Base-by-base conservation (phyloP, 2,113 vertebrate species). In the Gallinago jamesoni region DNA sequence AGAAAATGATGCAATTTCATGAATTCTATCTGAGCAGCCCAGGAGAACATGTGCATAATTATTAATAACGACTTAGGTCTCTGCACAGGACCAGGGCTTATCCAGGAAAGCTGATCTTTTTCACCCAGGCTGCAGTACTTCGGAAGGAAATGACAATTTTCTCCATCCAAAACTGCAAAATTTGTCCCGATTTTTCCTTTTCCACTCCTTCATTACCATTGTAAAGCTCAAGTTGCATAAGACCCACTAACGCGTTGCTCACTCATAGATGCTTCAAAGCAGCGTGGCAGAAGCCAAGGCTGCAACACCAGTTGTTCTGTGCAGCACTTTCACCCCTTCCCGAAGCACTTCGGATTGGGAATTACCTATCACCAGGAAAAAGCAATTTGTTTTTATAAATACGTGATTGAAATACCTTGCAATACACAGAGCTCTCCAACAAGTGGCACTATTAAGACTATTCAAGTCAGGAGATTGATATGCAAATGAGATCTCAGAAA, bases 1-100 rank as follows among this genome's bases (percentile, higher is more conserved):
- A 95, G 90, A 95, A 95, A 97, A 96, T 96, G 67, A 92, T 95
- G 89, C 95, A 85, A 90, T 93, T 77, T 53, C 68, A 63, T 76
- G 81, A 94, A 79, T 95, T 93, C 91, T 97, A 96, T 93, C 94
- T 92, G 93, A 81, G 84, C 55, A 24, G 6, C 89, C 77, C 64
- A 60, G 74, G 75, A 94, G 93, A 97, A 79, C 86, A 87, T 55
- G 81, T 93, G 77, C 45, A 55, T 91, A 91, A 96, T 95, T 94
- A 92, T 75, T 70, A 89, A 52, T 82, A 81, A 94, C 35, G 66
- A 73, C 57, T 78, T 64, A 84, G 69, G 73, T 52, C 62, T 69
- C 62, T 28, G 57, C 1, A 0, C 55, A 74, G 73, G 62, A 92
- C 62, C 20, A 15, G 45, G 57, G 48, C 39, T 87, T 70, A 92